Evolutionary conservation across 2,797 vertebrate genomes (phyloP).

Genomic region (Cygnus olor): DNA sequence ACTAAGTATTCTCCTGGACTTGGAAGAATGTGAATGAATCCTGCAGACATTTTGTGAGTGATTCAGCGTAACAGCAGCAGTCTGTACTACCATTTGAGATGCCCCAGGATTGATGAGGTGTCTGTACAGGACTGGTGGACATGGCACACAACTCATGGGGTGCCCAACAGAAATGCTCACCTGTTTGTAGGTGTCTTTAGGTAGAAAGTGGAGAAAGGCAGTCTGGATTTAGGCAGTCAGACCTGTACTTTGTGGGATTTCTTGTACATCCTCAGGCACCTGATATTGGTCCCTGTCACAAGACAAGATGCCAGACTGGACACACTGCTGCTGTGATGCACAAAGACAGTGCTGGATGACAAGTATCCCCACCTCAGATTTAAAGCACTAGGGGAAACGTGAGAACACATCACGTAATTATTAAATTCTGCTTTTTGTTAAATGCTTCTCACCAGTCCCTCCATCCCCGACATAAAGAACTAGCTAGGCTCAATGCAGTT

Average conservation of each 20-base stretch:
- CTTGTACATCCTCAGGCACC: background rate
- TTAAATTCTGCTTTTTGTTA: background rate
- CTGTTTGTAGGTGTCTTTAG: background rate
- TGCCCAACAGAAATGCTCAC: background rate
- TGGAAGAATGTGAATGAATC: background rate
- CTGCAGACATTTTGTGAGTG: background rate
- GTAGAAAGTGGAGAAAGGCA: background rate
- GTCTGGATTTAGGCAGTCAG: background rate
- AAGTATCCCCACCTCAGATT: background rate
- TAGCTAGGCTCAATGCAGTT: background rate
- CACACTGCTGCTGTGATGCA: background rate
- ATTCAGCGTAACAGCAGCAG: background rate
- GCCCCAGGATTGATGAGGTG: background rate
- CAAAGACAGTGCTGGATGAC: background rate
- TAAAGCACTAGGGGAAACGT: background rate
- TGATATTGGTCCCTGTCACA: background rate
- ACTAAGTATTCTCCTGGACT: background rate
- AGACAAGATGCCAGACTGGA: background rate
- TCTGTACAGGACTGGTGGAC: background rate
- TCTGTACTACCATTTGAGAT: background rate
- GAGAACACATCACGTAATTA: background rate
- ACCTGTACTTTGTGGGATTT: background rate
- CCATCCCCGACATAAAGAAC: background rate
- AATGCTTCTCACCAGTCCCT: background rate
- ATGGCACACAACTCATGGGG: background rate